Evolutionary conservation across 1,140 invertebrate genomes (phyloP).

Genomic region (Parasteatoda tepidariorum): DNA sequence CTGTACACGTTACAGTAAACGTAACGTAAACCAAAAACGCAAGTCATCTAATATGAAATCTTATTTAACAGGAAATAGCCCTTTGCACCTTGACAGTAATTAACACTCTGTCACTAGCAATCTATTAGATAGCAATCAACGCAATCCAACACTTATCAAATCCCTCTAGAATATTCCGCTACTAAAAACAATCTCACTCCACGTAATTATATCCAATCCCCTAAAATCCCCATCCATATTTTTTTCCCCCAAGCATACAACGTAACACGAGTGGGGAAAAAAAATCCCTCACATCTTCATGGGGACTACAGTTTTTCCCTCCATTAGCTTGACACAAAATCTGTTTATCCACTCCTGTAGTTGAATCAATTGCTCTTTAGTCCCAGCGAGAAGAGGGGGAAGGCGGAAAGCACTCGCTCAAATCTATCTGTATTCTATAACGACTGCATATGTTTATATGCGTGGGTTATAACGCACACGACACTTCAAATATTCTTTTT

Average conservation of each 20-base stretch:
- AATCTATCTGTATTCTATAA: not conserved
- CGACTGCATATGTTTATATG: not conserved
- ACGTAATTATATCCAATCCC: not conserved
- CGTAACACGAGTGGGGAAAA: not conserved
- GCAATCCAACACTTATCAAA: not conserved
- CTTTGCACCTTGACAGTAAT: too few relatives aligned
- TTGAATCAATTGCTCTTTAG: slow-evolving; percentile 29
- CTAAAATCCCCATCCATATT: too few relatives aligned
- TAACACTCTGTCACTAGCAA: too few relatives aligned
- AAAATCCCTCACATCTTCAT: not conserved
- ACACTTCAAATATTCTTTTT: not conserved
- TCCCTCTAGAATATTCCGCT: too few relatives aligned
- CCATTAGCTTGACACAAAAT: slow-evolving; percentile 25
- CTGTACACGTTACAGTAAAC: too few relatives aligned
- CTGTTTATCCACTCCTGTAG: slow-evolving; percentile 14
- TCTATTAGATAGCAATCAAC: not conserved
- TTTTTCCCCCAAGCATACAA: too few relatives aligned
- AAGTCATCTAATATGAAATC: too few relatives aligned
- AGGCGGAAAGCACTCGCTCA: not conserved
- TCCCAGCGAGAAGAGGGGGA: not conserved
- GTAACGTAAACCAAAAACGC: too few relatives aligned
- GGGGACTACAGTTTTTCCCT: not conserved
- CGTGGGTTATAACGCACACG: not conserved
- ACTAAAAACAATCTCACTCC: not conserved
- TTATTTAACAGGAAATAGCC: too few relatives aligned